These are phyloP conservation scores for Steinernema hermaphroditum DNA, from an alignment of 2,888 invertebrate species.

Conservation along the genomic window DNA sequence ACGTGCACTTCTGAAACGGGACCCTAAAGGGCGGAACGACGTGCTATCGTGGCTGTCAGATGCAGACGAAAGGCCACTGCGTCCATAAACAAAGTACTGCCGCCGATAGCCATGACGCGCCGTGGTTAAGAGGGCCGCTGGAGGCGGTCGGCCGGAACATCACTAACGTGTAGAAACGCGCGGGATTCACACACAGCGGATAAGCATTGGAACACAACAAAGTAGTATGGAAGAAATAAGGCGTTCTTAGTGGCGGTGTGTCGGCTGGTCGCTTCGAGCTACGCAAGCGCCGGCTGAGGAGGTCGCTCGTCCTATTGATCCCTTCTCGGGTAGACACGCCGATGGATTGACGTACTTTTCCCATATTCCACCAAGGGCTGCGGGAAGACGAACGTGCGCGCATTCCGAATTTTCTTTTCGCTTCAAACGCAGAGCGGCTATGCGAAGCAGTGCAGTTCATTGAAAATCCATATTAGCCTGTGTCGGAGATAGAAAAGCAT, in stretches of 20 bases:
- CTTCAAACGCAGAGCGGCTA: neutral
- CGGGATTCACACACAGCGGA: conserved; percentile 12
- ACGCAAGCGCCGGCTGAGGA: neutral
- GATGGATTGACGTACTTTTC: conserved; percentile 10
- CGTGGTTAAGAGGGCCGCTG: neutral
- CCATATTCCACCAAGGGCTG: conserved; percentile 15
- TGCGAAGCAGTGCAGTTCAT: neutral
- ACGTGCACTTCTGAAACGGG: too few relatives aligned
- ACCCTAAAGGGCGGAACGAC: too few relatives aligned
- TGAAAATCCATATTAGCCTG: conserved; percentile 24
- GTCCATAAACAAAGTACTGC: too few relatives aligned
- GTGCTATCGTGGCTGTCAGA: too few relatives aligned
- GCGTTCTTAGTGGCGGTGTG: neutral
- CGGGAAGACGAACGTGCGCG: conserved; percentile 21
- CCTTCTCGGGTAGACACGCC: neutral
- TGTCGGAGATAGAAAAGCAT: neutral
- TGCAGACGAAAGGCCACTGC: too few relatives aligned
- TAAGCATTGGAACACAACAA: neutral
- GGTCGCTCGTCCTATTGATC: conserved; percentile 29
- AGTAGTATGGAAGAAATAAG: conserved; percentile 26
- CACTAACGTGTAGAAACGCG: neutral
- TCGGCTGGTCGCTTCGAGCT: neutral
- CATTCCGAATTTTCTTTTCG: conserved; percentile 3
- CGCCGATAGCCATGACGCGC: neutral
- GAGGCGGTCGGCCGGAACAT: neutral